Base-by-base conservation (phyloP, 2,797 vertebrate genomes). In the Psittacula derbiana region DNA sequence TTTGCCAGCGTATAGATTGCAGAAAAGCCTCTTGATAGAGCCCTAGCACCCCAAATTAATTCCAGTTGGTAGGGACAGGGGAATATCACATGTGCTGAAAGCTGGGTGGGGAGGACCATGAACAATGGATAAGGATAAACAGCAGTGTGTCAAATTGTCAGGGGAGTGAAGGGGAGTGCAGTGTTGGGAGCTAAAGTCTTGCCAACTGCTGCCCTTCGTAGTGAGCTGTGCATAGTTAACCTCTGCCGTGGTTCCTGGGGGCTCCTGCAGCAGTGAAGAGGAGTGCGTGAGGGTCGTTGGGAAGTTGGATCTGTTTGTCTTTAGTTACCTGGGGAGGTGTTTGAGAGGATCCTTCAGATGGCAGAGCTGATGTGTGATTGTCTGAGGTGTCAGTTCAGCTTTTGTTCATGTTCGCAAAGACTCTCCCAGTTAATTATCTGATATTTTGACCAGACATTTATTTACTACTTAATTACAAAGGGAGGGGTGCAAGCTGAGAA, bases 81-180 rank as follows among this genome's bases (percentile, higher is more conserved):
- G 92, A 91, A 67, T 84, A 93, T 96, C 90, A 92, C 93, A 85
- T 96, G 94, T 86, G 36, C 80, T 85, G 82, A 90, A 72, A 71
- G 38, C 92, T 97, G 96, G 95, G 95, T 97, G 96, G 95, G 94
- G 95, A 94, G 73, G 90, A 90, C 88, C 93, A 93, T 73, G 94
- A 96, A 95, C 95, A 97, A 95, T 96, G 92, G 96, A 80, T 93
- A 90, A 82, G 86, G 78, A 94, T 90, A 96, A 96, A 96, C 92
- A 96, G 86, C 91, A 95, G 86, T 67, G 73, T 96, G 86, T 86
- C 64, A 8, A 89, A 95, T 91, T 93, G 86, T 85, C 94, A 95
- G 88, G 88, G 93, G 90, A 92, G 88, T 2, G 83, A 95, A 95
- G 90, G 94, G 61, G 78, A 88, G 78, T 1, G 0, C 80, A 91